phyloP scores from a whole-genome alignment of 2,113 vertebrate species.

The Theristicus caerulescens region DNA sequence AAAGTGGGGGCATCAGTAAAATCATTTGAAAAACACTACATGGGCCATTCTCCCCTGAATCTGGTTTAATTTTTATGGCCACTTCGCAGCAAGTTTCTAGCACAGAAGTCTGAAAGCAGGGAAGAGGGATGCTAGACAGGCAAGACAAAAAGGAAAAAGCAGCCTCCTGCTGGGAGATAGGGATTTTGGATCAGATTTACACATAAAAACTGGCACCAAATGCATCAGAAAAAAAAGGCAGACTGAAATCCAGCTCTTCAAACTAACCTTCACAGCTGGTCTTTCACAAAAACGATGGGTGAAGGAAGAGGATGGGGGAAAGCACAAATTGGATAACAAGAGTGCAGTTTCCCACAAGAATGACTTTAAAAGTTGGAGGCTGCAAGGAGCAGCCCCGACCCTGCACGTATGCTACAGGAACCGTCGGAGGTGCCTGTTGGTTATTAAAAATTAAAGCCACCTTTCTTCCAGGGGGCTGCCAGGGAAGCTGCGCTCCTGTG shows the following conservation, averaged over 20 bases:
- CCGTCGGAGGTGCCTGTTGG: background rate
- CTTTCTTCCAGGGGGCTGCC: background rate
- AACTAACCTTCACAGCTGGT: background rate
- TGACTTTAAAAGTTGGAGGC: conserved; percentile 17
- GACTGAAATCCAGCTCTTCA: background rate
- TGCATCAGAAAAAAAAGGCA: background rate
- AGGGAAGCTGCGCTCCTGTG: background rate
- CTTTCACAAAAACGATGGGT: background rate
- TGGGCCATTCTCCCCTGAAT: background rate
- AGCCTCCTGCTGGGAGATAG: background rate
- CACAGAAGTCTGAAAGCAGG: background rate
- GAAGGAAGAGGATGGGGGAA: background rate
- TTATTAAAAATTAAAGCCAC: background rate
- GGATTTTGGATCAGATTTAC: background rate
- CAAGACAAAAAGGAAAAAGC: background rate
- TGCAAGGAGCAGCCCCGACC: background rate
- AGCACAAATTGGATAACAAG: background rate
- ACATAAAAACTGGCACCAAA: background rate
- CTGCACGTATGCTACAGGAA: background rate
- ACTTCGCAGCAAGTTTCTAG: background rate
- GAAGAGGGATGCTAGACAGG: background rate
- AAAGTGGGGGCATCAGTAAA: background rate
- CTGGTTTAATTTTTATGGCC: background rate
- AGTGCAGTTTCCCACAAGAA: background rate
- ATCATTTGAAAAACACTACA: background rate